A percentile compares a stretch with the other conserved stretches of the same genome.
phyloP scores from a whole-genome alignment of 64 coral and sea anemone species.

The Pocillopora verrucosa region DNA sequence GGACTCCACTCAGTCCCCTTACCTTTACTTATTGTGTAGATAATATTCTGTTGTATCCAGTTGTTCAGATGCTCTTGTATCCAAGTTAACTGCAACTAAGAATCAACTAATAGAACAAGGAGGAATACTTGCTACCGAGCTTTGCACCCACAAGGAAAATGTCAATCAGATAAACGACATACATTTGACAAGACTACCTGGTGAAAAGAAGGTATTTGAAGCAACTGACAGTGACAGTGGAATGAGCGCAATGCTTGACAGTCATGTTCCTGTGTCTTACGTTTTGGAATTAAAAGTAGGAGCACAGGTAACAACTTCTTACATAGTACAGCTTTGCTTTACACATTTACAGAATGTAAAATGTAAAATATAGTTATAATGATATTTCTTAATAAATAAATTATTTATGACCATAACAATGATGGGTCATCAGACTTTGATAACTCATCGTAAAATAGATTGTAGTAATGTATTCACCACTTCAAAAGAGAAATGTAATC shows the following conservation, averaged over 20 bases:
- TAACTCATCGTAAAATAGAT: too few species aligned
- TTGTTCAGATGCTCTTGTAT: constrained; percentile 72
- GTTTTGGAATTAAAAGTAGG: constrained; percentile 85
- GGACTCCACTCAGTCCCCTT: too few species aligned
- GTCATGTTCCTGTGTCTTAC: constrained; percentile 71
- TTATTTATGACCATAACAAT: too few species aligned
- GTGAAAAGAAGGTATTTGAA: constrained; percentile 52
- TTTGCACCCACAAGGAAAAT: constrained; percentile 97
- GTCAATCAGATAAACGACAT: constrained; percentile 95
- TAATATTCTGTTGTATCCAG: constrained; percentile 29
- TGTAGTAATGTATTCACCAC: too few species aligned
- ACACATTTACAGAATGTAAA: too few species aligned
- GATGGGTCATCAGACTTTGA: too few species aligned
- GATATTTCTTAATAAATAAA: too few species aligned
- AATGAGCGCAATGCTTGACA: constrained; percentile 57
- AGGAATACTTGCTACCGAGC: constrained; percentile 85
- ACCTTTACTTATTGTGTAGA: too few species aligned
- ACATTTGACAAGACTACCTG: constrained; percentile 65
- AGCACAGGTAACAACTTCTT: constrained; percentile 68
- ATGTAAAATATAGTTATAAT: too few species aligned
- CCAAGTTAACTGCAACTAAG: constrained; percentile 68
- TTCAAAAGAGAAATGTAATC: too few species aligned
- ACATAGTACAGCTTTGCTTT: too few species aligned
- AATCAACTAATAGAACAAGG: constrained; percentile 65
- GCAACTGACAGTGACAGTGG: constrained; percentile 82